Conservation (phyloP, 2,797 vertebrate species). For the Iguana delicatissima region DNA sequence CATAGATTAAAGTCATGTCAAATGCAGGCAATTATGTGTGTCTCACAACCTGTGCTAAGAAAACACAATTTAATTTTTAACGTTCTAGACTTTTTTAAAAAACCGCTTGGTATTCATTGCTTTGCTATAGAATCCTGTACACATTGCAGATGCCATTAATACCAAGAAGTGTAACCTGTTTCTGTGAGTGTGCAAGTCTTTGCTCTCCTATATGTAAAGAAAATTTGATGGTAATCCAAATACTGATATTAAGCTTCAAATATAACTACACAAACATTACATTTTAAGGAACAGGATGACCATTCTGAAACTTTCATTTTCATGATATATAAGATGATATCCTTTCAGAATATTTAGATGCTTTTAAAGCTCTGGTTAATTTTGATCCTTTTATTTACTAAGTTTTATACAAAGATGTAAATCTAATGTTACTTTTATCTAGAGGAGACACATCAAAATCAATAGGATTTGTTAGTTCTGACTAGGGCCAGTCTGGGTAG, state of each 20-base stretch:
- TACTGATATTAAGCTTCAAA: slow-evolving; percentile 42
- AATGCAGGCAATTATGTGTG: slow-evolving; percentile 61
- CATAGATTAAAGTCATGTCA: slow-evolving; percentile 79
- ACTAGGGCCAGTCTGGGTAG: no score
- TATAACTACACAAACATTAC: slow-evolving; percentile 50
- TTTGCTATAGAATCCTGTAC: not conserved
- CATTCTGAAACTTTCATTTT: slow-evolving; percentile 1
- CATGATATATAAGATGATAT: slow-evolving; percentile 55
- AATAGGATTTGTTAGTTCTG: not conserved
- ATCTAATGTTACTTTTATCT: not conserved
- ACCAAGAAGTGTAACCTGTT: not conserved
- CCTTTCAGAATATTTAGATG: slow-evolving; percentile 61
- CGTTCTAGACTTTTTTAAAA: not conserved
- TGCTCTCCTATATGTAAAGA: not conserved
- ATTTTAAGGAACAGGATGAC: not conserved
- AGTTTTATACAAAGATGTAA: slow-evolving; percentile 19
- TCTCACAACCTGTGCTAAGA: not conserved
- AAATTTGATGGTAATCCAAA: slow-evolving; percentile 34
- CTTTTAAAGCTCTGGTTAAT: slow-evolving; percentile 39
- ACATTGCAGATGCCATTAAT: not conserved
- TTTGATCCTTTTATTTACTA: slow-evolving; percentile 53
- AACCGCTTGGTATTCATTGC: not conserved
- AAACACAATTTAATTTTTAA: slow-evolving; percentile 8
- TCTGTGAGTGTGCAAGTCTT: slow-evolving; percentile 8
- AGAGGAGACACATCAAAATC: not conserved